Evolutionary conservation across 1,140 invertebrate genomes (phyloP), one percentile per base, ranked within the genome.

Genomic region (Callitettix versicolor): DNA sequence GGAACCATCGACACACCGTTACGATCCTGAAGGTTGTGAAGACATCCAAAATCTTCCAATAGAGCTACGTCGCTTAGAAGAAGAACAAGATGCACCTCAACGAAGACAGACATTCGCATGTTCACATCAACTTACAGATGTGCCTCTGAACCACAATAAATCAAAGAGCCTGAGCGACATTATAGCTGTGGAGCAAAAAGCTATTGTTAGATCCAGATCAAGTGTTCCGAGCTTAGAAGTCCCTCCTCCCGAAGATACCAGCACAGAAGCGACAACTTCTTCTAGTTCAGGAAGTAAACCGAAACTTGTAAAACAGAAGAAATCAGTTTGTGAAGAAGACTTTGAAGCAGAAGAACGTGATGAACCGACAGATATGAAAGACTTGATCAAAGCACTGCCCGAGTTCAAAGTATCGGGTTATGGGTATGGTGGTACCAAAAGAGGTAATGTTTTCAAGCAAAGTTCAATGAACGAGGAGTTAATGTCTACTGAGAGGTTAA

Each of bases 381-480:
- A 74, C 63, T 65, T 79, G 47, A 74, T 78, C 15, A 78, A 76
- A 64, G 73, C 74, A 63, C 68, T 79, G 63, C 77, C 79, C 36
- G 79, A 79, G 60, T 79, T 78, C 58, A 78, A 78, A 70, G 64
- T 68, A 33, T 63, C 65, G 5, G 63, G 64, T 3, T 69, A 67
- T 7, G n/a, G n/a, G n/a, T 69, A 67, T 12, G 72, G 70, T 47
- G 66, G 67, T 11, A 61, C 58, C 20, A 74, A 73, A 50, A 74
- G 76, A 56, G 77, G 78, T 20, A 78, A 76, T 36, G 80, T 90
- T 14, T 77, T 86, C 52, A 92, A 93, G 64, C 90, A 93, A 65
- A 85, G 82, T 55, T 92, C 88, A 1, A 76, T 93, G 57, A 92
- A 92, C 66, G 90, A 93, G 68, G 88, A 92, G 65, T 71, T 91